Evolutionary conservation across 2,888 invertebrate species (phyloP).

Genomic region (Drosophila aldrichi): DNA sequence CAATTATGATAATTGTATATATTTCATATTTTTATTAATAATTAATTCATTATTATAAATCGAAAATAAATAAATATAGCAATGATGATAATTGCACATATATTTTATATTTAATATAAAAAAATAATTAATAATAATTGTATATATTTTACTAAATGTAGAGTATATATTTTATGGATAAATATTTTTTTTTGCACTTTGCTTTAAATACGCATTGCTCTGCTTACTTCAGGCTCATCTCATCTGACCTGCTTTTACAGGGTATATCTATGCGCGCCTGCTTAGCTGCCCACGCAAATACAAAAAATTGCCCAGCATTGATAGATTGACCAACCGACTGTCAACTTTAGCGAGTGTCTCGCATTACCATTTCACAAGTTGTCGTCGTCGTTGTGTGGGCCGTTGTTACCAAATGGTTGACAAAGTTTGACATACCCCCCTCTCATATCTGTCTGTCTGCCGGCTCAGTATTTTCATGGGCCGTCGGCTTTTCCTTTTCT

Average conservation of each 20-base stretch:
- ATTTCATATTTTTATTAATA: too few relatives aligned
- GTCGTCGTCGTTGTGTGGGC: conserved; percentile 44
- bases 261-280: conserved; percentile 8
- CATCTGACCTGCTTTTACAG: conserved; percentile 9
- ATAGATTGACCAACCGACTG: conserved; percentile 60
- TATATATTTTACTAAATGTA: neutral
- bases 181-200: neutral
- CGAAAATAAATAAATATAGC: too few relatives aligned
- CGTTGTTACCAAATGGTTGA: conserved; percentile 41
- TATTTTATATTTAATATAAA: too few relatives aligned
- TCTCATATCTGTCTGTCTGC: conserved; percentile 11
- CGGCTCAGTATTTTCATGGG: conserved; percentile 35
- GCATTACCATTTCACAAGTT: conserved; percentile 63
- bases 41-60: too few relatives aligned
- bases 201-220: neutral
- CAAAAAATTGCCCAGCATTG: conserved; percentile 32
- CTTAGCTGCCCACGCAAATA: conserved; percentile 32
- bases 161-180: neutral
- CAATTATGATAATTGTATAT: too few relatives aligned
- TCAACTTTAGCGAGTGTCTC: conserved; percentile 41
- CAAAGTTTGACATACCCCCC: conserved; percentile 22
- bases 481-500: conserved; percentile 26
- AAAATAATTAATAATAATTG: neutral
- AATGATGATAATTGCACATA: too few relatives aligned
- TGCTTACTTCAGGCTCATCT: neutral